These are phyloP conservation scores for Conus ventricosus DNA, from an alignment of 1,140 invertebrate species.

Conservation along the genomic window DNA sequence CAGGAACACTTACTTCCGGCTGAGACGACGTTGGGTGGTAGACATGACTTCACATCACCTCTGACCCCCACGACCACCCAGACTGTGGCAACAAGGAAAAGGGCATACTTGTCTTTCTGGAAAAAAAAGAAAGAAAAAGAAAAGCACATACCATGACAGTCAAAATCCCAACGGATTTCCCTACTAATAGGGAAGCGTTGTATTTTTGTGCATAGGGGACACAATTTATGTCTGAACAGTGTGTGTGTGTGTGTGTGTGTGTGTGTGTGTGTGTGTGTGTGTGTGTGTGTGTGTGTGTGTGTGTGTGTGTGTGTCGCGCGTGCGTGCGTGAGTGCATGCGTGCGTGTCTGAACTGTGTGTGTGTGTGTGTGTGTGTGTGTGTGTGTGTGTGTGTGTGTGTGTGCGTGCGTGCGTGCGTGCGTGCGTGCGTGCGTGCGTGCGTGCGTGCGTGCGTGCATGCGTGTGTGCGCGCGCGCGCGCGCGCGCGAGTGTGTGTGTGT, in stretches of 20 bases:
- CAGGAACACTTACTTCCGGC: neutral
- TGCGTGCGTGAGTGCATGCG: neutral
- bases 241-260: no score
- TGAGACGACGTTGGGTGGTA: neutral
- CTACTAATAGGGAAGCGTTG: no score
- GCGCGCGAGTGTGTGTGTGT: neutral
- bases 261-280: neutral
- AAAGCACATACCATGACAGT: neutral
- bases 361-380: neutral
- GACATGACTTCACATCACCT: neutral
- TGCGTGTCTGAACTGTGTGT: no score
- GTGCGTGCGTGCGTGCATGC: neutral
- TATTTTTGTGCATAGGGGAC: no score
- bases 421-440: neutral
- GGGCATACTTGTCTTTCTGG: neutral
- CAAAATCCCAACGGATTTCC: neutral
- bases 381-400: no score
- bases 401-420: no score
- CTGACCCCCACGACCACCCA: neutral
- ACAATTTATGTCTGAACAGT: no score
- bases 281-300: slow-evolving; percentile 14
- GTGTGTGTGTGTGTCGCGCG: neutral
- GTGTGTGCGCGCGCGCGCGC: neutral
- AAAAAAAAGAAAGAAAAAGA: neutral
- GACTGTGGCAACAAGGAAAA: neutral